Conservation (phyloP, 2,888 invertebrate species). For the Drosophila neotestacea region DNA sequence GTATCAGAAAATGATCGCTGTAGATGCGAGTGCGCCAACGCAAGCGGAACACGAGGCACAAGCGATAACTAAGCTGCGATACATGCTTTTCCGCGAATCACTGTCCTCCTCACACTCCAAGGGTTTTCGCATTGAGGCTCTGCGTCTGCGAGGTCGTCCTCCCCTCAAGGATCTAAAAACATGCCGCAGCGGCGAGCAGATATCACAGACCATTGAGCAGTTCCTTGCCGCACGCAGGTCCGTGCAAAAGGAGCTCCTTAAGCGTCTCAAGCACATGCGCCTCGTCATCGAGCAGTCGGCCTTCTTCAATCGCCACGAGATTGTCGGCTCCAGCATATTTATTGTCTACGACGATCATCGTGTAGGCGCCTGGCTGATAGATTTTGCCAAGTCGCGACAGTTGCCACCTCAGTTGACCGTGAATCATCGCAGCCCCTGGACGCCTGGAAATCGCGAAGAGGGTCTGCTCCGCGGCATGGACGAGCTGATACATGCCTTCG, state of each 20-base stretch:
- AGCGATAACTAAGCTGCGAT: constrained; percentile 97
- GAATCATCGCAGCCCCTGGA: constrained; percentile 93
- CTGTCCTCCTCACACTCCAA: constrained; percentile 96
- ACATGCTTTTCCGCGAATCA: constrained; percentile 98
- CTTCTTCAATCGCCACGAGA: constrained; percentile 95
- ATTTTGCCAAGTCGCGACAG: constrained; percentile 96
- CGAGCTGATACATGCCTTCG: constrained; percentile 92
- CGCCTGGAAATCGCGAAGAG: constrained; percentile 98
- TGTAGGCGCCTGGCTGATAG: constrained; percentile 98
- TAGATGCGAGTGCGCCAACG: constrained; percentile 95
- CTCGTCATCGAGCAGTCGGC: constrained; percentile 92
- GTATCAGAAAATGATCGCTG: constrained; percentile 97
- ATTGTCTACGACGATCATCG: constrained; percentile 95
- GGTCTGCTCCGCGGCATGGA: constrained; percentile 97
- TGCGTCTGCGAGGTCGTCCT: constrained; percentile 93
- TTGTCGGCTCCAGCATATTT: constrained; percentile 96
- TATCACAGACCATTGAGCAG: constrained; percentile 89
- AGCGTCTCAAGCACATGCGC: constrained; percentile 91
- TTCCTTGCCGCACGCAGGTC: constrained; percentile 90
- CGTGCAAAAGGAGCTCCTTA: constrained; percentile 88
- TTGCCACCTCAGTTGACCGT: constrained; percentile 90
- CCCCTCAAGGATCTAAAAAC: constrained; percentile 95
- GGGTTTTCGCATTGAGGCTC: constrained; percentile 98
- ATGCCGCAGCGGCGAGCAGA: constrained; percentile 91
- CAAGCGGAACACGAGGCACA: constrained; percentile 91